A percentile compares a stretch with the other conserved stretches of the same genome.
phyloP scores from a whole-genome alignment of 1,140 invertebrate genomes.

The Drosophila navojoa region DNA sequence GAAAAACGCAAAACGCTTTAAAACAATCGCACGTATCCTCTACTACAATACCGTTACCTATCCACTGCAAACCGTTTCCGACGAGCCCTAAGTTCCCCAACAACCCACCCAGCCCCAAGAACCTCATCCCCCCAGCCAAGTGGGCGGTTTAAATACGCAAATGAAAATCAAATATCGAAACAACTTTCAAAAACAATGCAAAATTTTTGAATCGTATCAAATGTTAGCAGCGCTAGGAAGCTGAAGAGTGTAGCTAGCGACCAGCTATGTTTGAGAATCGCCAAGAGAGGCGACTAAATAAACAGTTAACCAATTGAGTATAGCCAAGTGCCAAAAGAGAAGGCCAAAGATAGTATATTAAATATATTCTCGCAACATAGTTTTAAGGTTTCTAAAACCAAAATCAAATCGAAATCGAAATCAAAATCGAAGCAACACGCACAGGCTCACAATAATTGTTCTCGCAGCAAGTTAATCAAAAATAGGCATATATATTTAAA shows the following conservation, averaged over 20 bases:
- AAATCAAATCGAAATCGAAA: conserved; percentile 35
- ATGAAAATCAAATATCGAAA: conserved; percentile 49
- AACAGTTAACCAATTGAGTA: conserved; percentile 27
- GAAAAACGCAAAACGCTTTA: conserved; percentile 84
- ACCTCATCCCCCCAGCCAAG: conserved; percentile 54
- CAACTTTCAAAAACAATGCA: conserved; percentile 67
- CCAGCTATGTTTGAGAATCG: conserved; percentile 31
- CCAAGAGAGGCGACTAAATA: conserved; percentile 18
- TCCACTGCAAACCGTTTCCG: conserved; percentile 78
- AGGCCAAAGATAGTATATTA: conserved; percentile 35
- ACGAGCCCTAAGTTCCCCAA: conserved; percentile 67
- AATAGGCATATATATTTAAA: conserved; percentile 29
- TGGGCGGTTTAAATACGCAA: conserved; percentile 67
- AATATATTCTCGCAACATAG: conserved; percentile 65
- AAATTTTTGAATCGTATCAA: conserved; percentile 44
- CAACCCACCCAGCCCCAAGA: conserved; percentile 15
- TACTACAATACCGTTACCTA: conserved; percentile 84
- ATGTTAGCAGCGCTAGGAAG: conserved; percentile 29
- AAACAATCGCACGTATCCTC: conserved; percentile 84
- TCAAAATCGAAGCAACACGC: conserved; percentile 59
- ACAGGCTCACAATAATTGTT: conserved; percentile 66
- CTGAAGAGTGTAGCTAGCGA: conserved; percentile 26
- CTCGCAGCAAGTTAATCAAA: conserved; percentile 44
- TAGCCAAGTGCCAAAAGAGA: conserved; percentile 7
- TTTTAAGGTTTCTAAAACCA: conserved; percentile 72